Evolutionary conservation across 2,797 vertebrate species (phyloP).

Genomic region (Epinephelus coioides): DNA sequence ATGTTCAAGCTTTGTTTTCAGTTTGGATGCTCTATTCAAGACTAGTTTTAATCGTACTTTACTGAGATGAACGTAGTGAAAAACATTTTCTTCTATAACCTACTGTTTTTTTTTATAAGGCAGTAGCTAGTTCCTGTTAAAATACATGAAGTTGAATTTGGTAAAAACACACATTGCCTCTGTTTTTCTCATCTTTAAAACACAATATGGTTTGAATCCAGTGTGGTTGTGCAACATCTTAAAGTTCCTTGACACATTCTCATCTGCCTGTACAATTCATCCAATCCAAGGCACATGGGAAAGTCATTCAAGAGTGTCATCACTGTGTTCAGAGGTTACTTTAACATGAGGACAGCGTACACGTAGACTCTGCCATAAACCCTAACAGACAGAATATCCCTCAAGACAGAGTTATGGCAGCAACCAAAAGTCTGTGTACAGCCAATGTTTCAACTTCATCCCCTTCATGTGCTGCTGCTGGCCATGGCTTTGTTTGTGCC

Average conservation of each 20-base stretch:
- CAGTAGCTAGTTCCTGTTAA: constrained; percentile 72
- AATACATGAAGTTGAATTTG: constrained; percentile 57
- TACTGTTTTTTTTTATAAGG: constrained; percentile 69
- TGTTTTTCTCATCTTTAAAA: constrained; percentile 51
- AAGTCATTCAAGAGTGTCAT: constrained; percentile 83
- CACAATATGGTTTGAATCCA: constrained; percentile 63
- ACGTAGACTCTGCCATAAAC: constrained; percentile 45
- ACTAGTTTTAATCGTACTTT: constrained; percentile 38
- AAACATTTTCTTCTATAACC: constrained; percentile 54
- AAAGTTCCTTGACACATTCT: constrained; percentile 74
- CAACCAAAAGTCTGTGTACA: constrained; percentile 28
- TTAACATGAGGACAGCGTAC: constrained; percentile 77
- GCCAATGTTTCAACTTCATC: constrained; percentile 47
- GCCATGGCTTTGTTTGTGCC: constrained; percentile 90
- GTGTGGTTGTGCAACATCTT: constrained; percentile 74
- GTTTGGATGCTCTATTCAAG: constrained; percentile 44
- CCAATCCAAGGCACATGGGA: constrained; percentile 85
- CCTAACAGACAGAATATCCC: constrained; percentile 28
- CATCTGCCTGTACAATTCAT: constrained; percentile 77
- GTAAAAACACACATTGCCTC: constrained; percentile 52
- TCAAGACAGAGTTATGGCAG: constrained; percentile 40
- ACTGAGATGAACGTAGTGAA: constrained; percentile 53
- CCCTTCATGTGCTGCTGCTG: constrained; percentile 78
- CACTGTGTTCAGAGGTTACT: constrained; percentile 74
- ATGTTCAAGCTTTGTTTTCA: constrained; percentile 47